These are phyloP conservation scores for Lomographa bimaculata DNA, from an alignment of 2,888 invertebrate genomes.

Conservation along the genomic window DNA sequence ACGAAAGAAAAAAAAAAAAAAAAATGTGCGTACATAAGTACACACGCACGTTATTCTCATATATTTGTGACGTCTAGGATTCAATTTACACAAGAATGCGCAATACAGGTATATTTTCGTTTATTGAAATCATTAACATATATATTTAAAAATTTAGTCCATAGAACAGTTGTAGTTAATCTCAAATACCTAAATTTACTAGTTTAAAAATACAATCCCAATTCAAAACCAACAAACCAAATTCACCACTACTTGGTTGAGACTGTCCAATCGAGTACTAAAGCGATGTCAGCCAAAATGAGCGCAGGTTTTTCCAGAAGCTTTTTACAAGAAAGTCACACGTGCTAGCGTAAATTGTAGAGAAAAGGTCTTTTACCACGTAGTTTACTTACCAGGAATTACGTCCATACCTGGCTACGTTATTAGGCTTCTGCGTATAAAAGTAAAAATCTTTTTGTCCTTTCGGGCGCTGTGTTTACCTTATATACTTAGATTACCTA, in stretches of 20 bases:
- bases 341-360: constrained; percentile 48
- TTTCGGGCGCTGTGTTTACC: no score
- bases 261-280: constrained; percentile 11
- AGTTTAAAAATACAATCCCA: neutral
- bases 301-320: constrained; percentile 36
- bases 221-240: constrained; percentile 2
- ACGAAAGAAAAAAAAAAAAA: no score
- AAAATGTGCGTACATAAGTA: no score
- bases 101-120: no score
- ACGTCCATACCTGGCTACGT: constrained; percentile 24
- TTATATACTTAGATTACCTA: no score
- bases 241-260: constrained; percentile 9
- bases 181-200: no score
- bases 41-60: no score
- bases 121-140: neutral
- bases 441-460: constrained; percentile 5
- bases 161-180: neutral
- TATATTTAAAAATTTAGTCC: no score
- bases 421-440: constrained; percentile 16
- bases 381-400: constrained; percentile 43
- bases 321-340: constrained; percentile 40
- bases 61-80: no score
- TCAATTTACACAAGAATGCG: no score
- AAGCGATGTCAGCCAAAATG: constrained; percentile 21
- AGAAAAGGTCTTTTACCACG: constrained; percentile 44